A percentile compares a stretch with the other conserved stretches of the same genome.
Evolutionary conservation across 2,113 vertebrate genomes (phyloP).

Genomic region (Cryptoleucopteryx plumbea): DNA sequence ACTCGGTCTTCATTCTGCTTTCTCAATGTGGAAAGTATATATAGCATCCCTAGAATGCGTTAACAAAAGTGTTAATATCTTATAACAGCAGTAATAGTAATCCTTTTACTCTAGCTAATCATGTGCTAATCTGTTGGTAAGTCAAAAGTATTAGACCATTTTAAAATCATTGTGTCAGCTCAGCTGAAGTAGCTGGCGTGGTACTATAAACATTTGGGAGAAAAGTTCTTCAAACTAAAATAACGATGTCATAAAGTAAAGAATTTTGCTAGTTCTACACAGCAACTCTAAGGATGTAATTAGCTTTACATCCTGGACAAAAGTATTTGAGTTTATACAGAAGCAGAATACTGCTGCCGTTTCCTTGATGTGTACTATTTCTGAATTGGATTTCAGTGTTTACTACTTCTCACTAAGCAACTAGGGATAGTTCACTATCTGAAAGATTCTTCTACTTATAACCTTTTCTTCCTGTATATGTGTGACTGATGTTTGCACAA

Average conservation of each 20-base stretch:
- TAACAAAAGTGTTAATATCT: constrained; percentile 77
- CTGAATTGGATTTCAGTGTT: constrained; percentile 20
- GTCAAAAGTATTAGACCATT: constrained; percentile 73
- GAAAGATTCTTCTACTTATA: background rate
- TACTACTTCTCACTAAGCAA: constrained; percentile 12
- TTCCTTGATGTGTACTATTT: constrained; percentile 35
- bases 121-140: constrained; percentile 78
- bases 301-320: constrained; percentile 41
- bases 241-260: constrained; percentile 54
- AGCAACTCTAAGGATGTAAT: constrained; percentile 41
- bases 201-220: constrained; percentile 62
- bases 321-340: constrained; percentile 44
- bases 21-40: background rate
- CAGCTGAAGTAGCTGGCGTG: constrained; percentile 57
- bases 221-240: constrained; percentile 59
- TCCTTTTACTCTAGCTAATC: constrained; percentile 71
- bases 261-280: constrained; percentile 57
- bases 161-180: constrained; percentile 72
- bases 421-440: background rate
- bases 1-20: background rate
- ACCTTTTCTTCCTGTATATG: background rate
- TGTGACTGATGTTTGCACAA: background rate
- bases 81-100: constrained; percentile 71
- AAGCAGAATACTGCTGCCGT: constrained; percentile 33
- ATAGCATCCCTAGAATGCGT: constrained; percentile 38